phyloP scores from a whole-genome alignment of 2,888 invertebrate species.

The Agonopterix alstromeriana region DNA sequence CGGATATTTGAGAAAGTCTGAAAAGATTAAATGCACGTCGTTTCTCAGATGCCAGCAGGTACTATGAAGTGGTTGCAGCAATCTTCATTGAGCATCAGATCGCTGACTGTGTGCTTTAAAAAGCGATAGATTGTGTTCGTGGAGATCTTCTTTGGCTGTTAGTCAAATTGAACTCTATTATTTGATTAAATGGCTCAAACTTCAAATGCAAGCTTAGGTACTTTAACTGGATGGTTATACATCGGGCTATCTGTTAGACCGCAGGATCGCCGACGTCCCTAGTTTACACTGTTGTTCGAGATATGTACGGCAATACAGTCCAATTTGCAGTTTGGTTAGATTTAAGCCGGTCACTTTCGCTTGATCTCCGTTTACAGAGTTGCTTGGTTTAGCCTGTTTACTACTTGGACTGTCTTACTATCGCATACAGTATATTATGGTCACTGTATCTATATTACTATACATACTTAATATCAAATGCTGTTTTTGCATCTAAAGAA shows the following conservation, averaged over 20 bases:
- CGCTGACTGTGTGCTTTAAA: slow-evolving; percentile 34
- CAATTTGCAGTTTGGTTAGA: background rate
- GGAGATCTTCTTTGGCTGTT: background rate
- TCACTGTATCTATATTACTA: too few species aligned
- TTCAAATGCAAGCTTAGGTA: too few species aligned
- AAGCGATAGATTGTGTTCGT: slow-evolving; percentile 14
- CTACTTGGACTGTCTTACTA: too few species aligned
- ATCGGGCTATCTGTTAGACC: too few species aligned
- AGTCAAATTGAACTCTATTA: background rate
- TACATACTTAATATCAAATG: too few species aligned
- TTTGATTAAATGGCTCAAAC: background rate
- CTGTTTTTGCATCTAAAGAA: too few species aligned
- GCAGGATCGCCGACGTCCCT: too few species aligned
- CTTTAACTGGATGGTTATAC: too few species aligned
- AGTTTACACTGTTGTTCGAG: too few species aligned
- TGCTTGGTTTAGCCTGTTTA: too few species aligned
- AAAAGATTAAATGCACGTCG: slow-evolving; percentile 65
- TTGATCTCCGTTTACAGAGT: too few species aligned
- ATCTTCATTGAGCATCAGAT: slow-evolving; percentile 28
- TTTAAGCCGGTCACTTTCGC: background rate
- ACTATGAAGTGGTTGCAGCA: slow-evolving; percentile 35
- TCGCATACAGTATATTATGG: too few species aligned
- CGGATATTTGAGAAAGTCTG: slow-evolving; percentile 63
- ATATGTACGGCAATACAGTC: background rate
- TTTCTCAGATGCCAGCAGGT: slow-evolving; percentile 47